These are phyloP conservation scores for Ochropacha duplaris DNA, from an alignment of 2,888 invertebrate species.

Conservation along the genomic window DNA sequence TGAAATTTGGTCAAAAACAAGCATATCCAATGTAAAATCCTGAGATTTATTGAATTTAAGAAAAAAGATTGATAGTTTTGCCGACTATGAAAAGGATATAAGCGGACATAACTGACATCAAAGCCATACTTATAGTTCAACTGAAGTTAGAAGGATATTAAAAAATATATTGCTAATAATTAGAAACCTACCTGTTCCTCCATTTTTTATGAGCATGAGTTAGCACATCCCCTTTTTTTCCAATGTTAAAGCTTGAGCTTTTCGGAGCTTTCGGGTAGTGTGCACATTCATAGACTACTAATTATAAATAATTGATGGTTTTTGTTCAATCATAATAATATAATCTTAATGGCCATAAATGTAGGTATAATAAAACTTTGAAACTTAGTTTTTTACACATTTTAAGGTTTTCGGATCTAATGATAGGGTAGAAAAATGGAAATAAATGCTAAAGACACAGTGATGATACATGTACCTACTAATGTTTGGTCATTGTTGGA, in stretches of 20 bases:
- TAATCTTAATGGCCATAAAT: neutral
- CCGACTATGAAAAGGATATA: no score
- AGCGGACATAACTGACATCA: neutral
- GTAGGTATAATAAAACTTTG: neutral
- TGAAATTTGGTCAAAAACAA: no score
- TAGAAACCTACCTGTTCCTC: constrained; percentile 22
- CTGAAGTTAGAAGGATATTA: neutral
- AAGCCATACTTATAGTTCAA: neutral
- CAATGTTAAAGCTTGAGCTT: constrained; percentile 26
- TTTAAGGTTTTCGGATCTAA: constrained; percentile 11
- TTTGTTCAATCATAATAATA: constrained; percentile 21
- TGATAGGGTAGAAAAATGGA: neutral
- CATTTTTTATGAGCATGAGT: constrained; percentile 36
- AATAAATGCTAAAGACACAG: neutral
- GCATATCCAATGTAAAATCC: no score
- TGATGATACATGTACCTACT: no score
- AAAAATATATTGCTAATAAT: constrained; percentile 38
- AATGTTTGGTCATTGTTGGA: no score
- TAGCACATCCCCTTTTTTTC: constrained; percentile 39
- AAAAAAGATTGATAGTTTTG: no score
- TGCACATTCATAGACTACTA: constrained; percentile 44
- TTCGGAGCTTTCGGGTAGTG: constrained; percentile 18
- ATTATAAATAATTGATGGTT: constrained; percentile 46
- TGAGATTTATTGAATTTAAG: no score
- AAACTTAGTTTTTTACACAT: constrained; percentile 7